Percentiles rank a stretch among this genome's conserved stretches.
phyloP scores from a whole-genome alignment of 2,797 vertebrate genomes.

The Thamnophis elegans region DNA sequence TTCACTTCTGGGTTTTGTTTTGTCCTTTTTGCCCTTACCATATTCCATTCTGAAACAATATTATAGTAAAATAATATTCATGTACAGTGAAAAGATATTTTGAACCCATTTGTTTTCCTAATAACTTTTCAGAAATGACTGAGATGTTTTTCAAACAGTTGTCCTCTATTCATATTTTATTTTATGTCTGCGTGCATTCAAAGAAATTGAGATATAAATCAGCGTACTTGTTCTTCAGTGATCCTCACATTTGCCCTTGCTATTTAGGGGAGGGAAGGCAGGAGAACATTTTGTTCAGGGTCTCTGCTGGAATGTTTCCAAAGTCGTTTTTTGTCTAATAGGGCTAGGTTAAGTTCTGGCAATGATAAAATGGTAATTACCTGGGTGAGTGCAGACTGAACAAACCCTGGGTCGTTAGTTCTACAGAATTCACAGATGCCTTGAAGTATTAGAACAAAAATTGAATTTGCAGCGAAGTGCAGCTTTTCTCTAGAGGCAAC shows the following conservation, averaged over 20 bases:
- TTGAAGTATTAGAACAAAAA: conserved; percentile 23
- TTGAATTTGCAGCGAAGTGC: conserved; percentile 31
- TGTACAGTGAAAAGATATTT: neutral
- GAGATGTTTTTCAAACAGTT: neutral
- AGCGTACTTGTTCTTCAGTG: neutral
- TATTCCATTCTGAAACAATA: neutral
- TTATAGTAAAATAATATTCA: neutral
- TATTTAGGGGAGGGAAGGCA: neutral
- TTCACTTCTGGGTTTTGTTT: neutral
- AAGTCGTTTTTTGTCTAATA: conserved; percentile 12
- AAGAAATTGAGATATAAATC: conserved; percentile 3
- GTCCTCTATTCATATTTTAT: neutral
- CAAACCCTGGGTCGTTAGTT: conserved; percentile 11
- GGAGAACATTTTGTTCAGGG: neutral
- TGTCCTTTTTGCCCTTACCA: neutral
- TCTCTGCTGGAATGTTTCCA: conserved; percentile 15
- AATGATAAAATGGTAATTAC: conserved; percentile 24
- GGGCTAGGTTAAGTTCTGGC: conserved; percentile 1
- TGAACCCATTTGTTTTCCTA: neutral
- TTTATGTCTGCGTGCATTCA: neutral
- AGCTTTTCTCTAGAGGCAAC: conserved; percentile 26
- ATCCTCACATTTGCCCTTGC: neutral
- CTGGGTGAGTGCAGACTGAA: neutral
- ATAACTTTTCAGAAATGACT: neutral
- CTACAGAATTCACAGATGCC: conserved; percentile 20